Base-by-base conservation (phyloP, 2,113 vertebrate genomes). In the Malaclemys terrapin region DNA sequence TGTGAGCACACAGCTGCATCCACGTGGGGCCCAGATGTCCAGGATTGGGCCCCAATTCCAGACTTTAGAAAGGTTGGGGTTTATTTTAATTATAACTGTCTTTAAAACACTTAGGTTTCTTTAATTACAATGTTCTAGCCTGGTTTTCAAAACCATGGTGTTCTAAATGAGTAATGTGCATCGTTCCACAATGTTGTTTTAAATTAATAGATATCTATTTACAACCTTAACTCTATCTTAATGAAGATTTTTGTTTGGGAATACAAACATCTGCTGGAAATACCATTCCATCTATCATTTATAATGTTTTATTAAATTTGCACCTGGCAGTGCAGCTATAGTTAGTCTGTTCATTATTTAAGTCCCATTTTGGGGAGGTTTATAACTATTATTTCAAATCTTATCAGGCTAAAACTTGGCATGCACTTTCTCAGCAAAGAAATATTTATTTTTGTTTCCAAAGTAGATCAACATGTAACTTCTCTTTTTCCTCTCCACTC, bases 231-330 rank as follows among this genome's bases (percentile, higher is more conserved):
- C 62, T 20, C 69, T 89, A 24, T 91, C 95, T 95, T 98, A 98
- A 97, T 97, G 97, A 97, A 97, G 95, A 95, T 96, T 98, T 98
- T 97, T 97, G 88, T 94, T 92, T 91, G 89, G 85, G 84, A 97
- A 96, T 97, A 96, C 93, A 97, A 98, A 97, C 98, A 98, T 98
- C 96, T 98, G 98, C 96, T 98, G 96, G 94, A 98, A 98, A 95
- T 95, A 93, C 92, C 96, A 96, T 96, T 94, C 96, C 96, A 98
- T 98, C 93, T 97, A 98, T 98, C 97, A 98, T 98, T 98, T 98
- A 96, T 98, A 98, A 96, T 97, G 94, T 98, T 98, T 98, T 98
- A 98, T 98, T 98, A 98, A 98, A 98, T 98, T 98, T 97, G 96
- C 98, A 98, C 98, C 98, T 98, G 98, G 98, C 95, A 96, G 84